Percentiles rank a stretch among this genome's conserved stretches.
Conservation (phyloP, 2,888 invertebrate genomes). For the Drosophila gaucha region DNA sequence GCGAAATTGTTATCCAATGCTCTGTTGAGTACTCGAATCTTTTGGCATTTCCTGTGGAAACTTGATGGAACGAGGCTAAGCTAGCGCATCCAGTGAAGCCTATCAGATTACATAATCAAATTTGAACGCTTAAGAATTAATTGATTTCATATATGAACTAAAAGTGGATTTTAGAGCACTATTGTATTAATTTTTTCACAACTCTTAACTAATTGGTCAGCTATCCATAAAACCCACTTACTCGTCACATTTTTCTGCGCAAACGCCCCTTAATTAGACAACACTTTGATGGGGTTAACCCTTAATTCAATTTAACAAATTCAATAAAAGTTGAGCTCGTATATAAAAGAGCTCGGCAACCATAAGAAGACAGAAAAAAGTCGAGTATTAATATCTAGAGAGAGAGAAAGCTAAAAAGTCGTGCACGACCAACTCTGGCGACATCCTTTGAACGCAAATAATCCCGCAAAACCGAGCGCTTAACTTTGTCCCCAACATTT, state of each 20-base stretch:
- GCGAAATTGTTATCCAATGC: constrained; percentile 12
- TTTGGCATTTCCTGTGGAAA: background rate
- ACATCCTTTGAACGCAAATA: constrained; percentile 72
- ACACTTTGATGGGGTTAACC: constrained; percentile 64
- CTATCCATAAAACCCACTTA: constrained; percentile 1
- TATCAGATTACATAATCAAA: background rate
- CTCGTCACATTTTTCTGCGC: background rate
- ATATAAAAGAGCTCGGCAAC: constrained; percentile 28
- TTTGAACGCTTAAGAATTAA: background rate
- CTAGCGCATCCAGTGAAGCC: background rate
- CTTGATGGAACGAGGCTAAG: background rate
- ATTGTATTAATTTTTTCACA: no score
- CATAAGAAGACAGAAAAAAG: constrained; percentile 11
- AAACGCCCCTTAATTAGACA: constrained; percentile 38
- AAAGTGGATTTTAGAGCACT: background rate
- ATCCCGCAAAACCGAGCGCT: constrained; percentile 75
- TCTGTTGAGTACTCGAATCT: background rate
- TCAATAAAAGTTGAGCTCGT: constrained; percentile 54
- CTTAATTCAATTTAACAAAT: constrained; percentile 67
- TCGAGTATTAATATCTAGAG: constrained; percentile 7
- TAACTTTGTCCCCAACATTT: constrained; percentile 68
- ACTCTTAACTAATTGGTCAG: background rate
- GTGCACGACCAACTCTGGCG: constrained; percentile 37
- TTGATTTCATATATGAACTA: background rate
- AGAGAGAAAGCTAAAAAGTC: background rate